Percentiles rank a stretch among this genome's conserved stretches.
phyloP scores from a whole-genome alignment of 2,888 invertebrate species.

The Rutpela maculata region DNA sequence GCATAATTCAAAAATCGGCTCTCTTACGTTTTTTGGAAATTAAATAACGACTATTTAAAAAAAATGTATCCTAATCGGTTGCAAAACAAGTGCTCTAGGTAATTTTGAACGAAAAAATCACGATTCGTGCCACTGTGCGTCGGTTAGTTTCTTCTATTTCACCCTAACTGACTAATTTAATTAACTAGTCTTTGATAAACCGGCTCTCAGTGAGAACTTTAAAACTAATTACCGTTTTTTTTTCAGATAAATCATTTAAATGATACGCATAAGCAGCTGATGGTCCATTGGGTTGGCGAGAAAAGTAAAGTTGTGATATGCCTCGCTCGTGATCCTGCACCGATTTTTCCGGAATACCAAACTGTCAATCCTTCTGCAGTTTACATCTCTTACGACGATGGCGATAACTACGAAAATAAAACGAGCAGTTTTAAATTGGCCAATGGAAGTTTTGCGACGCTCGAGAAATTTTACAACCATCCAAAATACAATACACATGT shows the following conservation, averaged over 20 bases:
- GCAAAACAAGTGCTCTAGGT: too few relatives aligned
- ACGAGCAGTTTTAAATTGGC: conserved; percentile 81
- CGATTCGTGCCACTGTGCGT: too few relatives aligned
- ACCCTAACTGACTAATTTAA: too few relatives aligned
- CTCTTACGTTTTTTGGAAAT: too few relatives aligned
- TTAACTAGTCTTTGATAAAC: too few relatives aligned
- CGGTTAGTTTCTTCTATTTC: too few relatives aligned
- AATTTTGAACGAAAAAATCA: too few relatives aligned
- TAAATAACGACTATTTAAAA: too few relatives aligned
- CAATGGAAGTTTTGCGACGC: conserved; percentile 78
- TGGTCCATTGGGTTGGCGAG: conserved; percentile 95
- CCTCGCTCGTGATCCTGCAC: conserved; percentile 84
- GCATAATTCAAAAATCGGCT: too few relatives aligned
- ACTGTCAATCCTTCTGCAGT: conserved; percentile 80
- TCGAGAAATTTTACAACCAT: conserved; percentile 91
- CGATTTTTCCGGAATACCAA: conserved; percentile 72
- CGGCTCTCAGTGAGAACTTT: too few relatives aligned
- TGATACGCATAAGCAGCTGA: conserved; percentile 91
- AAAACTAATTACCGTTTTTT: conserved; percentile 25
- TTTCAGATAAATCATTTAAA: conserved; percentile 85
- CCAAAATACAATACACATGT: conserved; percentile 87
- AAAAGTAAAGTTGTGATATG: conserved; percentile 92
- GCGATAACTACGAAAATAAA: conserved; percentile 85
- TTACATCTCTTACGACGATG: conserved; percentile 92
- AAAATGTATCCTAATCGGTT: too few relatives aligned